phyloP scores from a whole-genome alignment of 2,888 invertebrate genomes.

The Margaritifera margaritifera region DNA sequence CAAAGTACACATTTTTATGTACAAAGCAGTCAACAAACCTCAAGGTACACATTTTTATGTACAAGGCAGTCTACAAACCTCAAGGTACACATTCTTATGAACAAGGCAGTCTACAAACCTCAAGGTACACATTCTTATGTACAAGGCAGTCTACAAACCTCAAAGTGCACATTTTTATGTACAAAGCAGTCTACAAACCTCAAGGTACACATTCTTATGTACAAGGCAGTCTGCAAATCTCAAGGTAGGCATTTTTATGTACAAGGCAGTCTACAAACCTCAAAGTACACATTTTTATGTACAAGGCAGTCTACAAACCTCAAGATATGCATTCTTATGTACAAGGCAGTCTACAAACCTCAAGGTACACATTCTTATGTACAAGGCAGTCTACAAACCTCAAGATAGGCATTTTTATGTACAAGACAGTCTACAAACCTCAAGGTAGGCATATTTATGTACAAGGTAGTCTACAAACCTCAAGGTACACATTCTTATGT shows the following conservation, averaged over 20 bases:
- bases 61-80: slow-evolving; percentile 67
- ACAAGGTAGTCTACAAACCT: slow-evolving; percentile 67
- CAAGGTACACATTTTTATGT: slow-evolving; percentile 63
- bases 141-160: slow-evolving; percentile 67
- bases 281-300: slow-evolving; percentile 63
- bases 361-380: slow-evolving; percentile 63
- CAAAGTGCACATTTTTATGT: slow-evolving; percentile 63
- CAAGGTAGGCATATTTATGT: slow-evolving; percentile 63
- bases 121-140: slow-evolving; percentile 63
- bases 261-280: slow-evolving; percentile 67
- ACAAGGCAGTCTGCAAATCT: slow-evolving; percentile 67
- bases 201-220: slow-evolving; percentile 63
- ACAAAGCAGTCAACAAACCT: slow-evolving; percentile 66
- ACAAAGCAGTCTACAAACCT: slow-evolving; percentile 66
- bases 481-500: slow-evolving; percentile 63
- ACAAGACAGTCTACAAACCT: slow-evolving; percentile 67
- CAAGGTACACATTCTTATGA: slow-evolving; percentile 63
- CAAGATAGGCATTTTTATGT: slow-evolving; percentile 63
- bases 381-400: slow-evolving; percentile 67
- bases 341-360: slow-evolving; percentile 67
- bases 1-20: slow-evolving; percentile 63
- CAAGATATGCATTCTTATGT: slow-evolving; percentile 63
- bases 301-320: slow-evolving; percentile 67
- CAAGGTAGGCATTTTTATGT: slow-evolving; percentile 63
- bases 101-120: slow-evolving; percentile 67